Evolutionary conservation across 1,140 invertebrate genomes (phyloP).

Genomic region (Drosophila carrolli): DNA sequence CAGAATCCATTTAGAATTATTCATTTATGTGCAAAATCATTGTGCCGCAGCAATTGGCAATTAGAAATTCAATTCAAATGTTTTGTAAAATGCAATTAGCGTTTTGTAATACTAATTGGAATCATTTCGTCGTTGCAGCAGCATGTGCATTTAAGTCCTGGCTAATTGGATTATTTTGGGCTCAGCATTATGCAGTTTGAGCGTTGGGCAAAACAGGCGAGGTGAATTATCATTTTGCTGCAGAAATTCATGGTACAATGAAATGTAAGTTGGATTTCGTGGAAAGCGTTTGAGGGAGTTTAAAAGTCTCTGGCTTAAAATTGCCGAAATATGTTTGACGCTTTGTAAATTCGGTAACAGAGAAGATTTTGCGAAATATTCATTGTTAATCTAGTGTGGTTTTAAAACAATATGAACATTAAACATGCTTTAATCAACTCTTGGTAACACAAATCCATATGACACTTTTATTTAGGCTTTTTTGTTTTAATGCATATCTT

Average conservation of each 20-base stretch:
- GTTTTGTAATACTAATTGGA: slow-evolving; percentile 70
- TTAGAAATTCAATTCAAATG: slow-evolving; percentile 75
- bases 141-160: slow-evolving; percentile 44
- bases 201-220: not conserved
- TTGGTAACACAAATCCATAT: too few species aligned
- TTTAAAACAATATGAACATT: not conserved
- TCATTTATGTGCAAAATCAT: slow-evolving; percentile 60
- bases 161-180: slow-evolving; percentile 60
- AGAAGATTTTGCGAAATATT: too few species aligned
- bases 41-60: slow-evolving; percentile 55
- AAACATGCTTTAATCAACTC: not conserved
- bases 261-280: slow-evolving; percentile 12
- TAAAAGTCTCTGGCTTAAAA: not conserved
- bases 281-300: not conserved
- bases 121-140: slow-evolving; percentile 31
- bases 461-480: too few species aligned
- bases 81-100: slow-evolving; percentile 75
- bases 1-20: slow-evolving; percentile 48
- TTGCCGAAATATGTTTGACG: not conserved
- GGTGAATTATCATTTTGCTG: slow-evolving; percentile 23
- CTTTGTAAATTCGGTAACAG: not conserved
- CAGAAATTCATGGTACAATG: slow-evolving; percentile 1
- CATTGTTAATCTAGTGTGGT: too few species aligned
- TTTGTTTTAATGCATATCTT: too few species aligned
- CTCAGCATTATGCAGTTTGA: slow-evolving; percentile 22